phyloP scores from a whole-genome alignment of 2,888 invertebrate genomes.

The Coenonympha glycerion region DNA sequence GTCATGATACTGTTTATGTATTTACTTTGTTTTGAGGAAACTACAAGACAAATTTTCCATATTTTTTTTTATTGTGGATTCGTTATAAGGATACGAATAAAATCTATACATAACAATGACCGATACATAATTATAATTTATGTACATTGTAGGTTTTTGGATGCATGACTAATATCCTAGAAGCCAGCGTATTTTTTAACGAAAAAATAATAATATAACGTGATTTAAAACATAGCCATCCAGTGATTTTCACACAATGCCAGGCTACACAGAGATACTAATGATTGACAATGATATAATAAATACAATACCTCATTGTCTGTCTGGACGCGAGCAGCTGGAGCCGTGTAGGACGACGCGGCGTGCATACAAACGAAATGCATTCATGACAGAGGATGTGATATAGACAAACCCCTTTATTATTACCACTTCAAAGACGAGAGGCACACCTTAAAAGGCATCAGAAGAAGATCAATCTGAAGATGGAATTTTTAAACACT shows the following conservation, averaged over 20 bases:
- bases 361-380: conserved; percentile 26
- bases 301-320: conserved; percentile 23
- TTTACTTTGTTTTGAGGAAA: too few species aligned
- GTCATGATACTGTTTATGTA: neutral
- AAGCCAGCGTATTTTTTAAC: too few species aligned
- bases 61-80: too few species aligned
- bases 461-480: neutral
- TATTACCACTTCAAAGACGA: conserved; percentile 11
- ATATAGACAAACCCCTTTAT: conserved; percentile 23
- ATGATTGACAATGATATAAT: conserved; percentile 16
- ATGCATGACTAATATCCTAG: too few species aligned
- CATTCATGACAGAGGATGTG: conserved; percentile 27
- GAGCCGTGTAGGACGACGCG: conserved; percentile 16
- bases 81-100: too few species aligned
- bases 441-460: conserved; percentile 3
- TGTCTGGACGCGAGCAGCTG: conserved; percentile 22
- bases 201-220: too few species aligned
- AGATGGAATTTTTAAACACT: too few species aligned
- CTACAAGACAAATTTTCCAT: too few species aligned
- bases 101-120: too few species aligned
- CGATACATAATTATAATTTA: too few species aligned
- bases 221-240: neutral
- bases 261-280: neutral
- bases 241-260: conserved; percentile 7
- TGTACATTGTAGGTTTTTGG: too few species aligned